These are phyloP conservation scores for Porites divaricata DNA, from an alignment of 92 coral and sea anemone species.

Conservation along the genomic window DNA sequence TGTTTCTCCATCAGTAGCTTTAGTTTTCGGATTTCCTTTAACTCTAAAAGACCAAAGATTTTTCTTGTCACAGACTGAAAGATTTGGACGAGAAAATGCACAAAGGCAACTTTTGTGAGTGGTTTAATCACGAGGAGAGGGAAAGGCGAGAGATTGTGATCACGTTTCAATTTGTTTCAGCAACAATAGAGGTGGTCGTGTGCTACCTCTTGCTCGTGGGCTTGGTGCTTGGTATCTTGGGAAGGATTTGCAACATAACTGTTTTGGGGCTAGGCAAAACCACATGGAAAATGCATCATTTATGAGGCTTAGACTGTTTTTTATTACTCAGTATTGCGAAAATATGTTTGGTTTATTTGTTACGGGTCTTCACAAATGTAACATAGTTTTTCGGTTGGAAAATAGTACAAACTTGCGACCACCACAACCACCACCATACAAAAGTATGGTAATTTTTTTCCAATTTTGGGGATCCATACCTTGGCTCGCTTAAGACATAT, in stretches of 20 bases:
- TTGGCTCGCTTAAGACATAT: constrained; percentile 8
- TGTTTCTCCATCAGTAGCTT: too few relatives aligned
- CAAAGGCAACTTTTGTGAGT: constrained; percentile 8
- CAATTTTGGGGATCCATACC: not conserved
- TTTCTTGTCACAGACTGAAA: constrained; percentile 12
- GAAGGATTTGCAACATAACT: constrained; percentile 21
- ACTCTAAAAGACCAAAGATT: constrained; percentile 15
- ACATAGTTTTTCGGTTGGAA: constrained; percentile 8
- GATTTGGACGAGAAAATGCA: constrained; percentile 4
- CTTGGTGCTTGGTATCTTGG: constrained; percentile 6
- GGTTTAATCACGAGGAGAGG: constrained; percentile 10
- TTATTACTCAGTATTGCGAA: not conserved
- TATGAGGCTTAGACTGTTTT: not conserved
- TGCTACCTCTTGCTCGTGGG: constrained; percentile 1
- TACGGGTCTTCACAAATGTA: constrained; percentile 15
- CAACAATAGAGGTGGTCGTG: not conserved
- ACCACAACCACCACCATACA: not conserved
- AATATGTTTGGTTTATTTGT: constrained; percentile 9
- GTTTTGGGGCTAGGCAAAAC: constrained; percentile 12
- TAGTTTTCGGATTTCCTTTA: constrained; percentile 3
- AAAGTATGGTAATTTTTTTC: constrained; percentile 4
- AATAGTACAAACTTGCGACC: not conserved
- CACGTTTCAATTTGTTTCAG: constrained; percentile 6
- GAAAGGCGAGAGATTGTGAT: constrained; percentile 10
- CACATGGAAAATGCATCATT: too few relatives aligned